Evolutionary conservation across 1,140 invertebrate genomes (phyloP).

Genomic region (Cryptotermes secundus): DNA sequence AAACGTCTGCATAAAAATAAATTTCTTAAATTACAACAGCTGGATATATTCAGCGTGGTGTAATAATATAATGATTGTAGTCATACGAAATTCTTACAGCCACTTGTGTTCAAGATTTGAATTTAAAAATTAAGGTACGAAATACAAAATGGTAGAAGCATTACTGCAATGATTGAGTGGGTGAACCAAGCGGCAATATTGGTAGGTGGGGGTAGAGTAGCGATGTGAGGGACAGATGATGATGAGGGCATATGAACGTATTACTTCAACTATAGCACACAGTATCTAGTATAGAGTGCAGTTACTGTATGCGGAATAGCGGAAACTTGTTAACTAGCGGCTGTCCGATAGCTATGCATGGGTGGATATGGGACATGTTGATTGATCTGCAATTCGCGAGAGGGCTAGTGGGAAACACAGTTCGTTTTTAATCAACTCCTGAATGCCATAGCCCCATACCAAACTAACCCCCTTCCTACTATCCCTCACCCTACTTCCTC

Average conservation of each 20-base stretch:
- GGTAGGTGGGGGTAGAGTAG: not conserved
- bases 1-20: no score
- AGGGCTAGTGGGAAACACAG: conserved; percentile 4
- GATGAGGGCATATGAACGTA: not conserved
- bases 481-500: not conserved
- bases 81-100: no score
- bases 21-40: no score
- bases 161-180: not conserved
- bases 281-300: not conserved
- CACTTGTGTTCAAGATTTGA: no score
- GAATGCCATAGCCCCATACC: not conserved
- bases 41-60: no score
- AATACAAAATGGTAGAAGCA: not conserved
- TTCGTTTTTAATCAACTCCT: conserved; percentile 19
- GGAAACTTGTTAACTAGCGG: conserved; percentile 11
- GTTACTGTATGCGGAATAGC: not conserved
- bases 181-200: not conserved
- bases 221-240: not conserved
- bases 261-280: not conserved
- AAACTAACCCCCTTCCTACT: not conserved
- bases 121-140: not conserved
- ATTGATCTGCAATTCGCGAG: conserved; percentile 9
- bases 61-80: no score
- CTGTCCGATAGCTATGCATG: not conserved
- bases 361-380: not conserved